These are phyloP conservation scores for Cuniculus paca DNA, from an alignment of 2,797 vertebrate genomes.

Conservation along the genomic window DNA sequence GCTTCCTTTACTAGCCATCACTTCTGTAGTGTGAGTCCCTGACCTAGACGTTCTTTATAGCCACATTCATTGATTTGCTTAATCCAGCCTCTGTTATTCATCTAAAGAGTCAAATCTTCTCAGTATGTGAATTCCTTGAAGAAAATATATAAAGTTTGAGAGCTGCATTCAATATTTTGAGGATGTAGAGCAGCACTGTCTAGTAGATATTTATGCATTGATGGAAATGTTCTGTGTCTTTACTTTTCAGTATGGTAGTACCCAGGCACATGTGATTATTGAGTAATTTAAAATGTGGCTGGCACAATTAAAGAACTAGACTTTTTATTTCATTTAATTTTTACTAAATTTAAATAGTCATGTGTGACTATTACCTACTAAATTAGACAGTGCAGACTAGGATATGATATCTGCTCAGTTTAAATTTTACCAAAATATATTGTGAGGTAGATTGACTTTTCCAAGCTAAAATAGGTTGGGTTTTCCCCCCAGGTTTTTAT, in stretches of 20 bases:
- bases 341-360: background rate
- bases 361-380: background rate
- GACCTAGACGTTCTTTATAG: background rate
- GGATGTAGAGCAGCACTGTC: background rate
- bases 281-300: background rate
- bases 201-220: background rate
- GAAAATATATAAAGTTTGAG: background rate
- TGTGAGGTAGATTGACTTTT: slow-evolving; percentile 31
- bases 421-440: background rate
- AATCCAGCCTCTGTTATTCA: background rate
- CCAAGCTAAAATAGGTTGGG: slow-evolving; percentile 28
- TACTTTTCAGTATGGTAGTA: background rate
- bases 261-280: background rate
- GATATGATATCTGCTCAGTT: background rate
- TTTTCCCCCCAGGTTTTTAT: slow-evolving; percentile 15
- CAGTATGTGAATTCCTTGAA: background rate
- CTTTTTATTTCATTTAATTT: slow-evolving; percentile 31
- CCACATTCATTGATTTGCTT: background rate
- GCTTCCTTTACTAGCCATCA: background rate
- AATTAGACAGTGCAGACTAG: background rate
- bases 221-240: background rate
- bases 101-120: background rate
- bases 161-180: background rate
- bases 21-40: background rate
- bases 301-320: background rate